Base-by-base conservation (phyloP, 2,888 invertebrate species). In the Hedya salicella region DNA sequence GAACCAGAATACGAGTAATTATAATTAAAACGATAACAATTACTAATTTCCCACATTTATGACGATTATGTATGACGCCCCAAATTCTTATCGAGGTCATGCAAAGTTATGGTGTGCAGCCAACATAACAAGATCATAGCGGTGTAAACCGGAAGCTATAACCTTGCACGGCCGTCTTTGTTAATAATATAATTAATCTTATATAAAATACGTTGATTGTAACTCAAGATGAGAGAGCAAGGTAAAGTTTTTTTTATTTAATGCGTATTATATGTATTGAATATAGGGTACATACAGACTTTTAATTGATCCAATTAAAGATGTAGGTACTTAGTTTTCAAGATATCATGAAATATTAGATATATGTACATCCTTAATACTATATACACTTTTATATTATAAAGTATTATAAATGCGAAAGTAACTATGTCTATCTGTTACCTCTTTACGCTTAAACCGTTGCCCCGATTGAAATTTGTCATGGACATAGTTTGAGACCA, bases 71-170 rank as follows among this genome's bases (percentile, higher is more conserved):
- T n/a, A n/a, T n/a, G n/a, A 14, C 25, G 54, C 9, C 42, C 25
- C 54, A 39, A 57, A 57, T 46, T 44, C 40, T 5, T 32, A 49
- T 39, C 53, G 39, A 54, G 54, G 62, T 46, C 30, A 62, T 40
- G 16, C 44, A 14, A 17, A 16, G 54, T 54, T 19, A 56, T 19
- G 40, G 56, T 32, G 42, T 48, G 48, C 60, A 32, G 65, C 68
- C 76, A 76, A 75, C 74, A 74, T 68, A 72, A 71, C 70, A 70
- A 70, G 72, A 75, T 73, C 74, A n/a, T n/a, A 72, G 73, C 79
- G 79, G 70, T 82, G 87, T 86, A 87, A 88, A 78, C 72, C 77
- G 79, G 77, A 75, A 74, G 74, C 68, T 52, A 68, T 77, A 70
- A 75, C 87, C 88, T 87, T 85, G 84, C 73, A 56, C 53, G 69